A percentile compares a stretch with the other conserved stretches of the same genome.
Conservation (phyloP, 2,888 invertebrate species). For the Cenopis cana region DNA sequence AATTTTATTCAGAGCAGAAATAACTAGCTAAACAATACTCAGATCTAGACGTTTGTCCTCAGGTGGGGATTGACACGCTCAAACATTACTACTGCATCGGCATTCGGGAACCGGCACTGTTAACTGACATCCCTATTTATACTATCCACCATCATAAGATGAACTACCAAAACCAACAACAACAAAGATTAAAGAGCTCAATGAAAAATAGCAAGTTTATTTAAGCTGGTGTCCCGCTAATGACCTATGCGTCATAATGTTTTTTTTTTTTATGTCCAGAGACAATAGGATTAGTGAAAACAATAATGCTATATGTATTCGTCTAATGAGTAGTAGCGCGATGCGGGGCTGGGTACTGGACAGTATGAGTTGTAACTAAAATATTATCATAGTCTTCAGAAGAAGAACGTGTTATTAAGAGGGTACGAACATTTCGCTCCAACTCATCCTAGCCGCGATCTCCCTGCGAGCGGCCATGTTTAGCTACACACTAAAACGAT, state of each 20-base stretch:
- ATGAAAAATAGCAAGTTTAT: constrained; percentile 35
- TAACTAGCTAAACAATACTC: constrained; percentile 42
- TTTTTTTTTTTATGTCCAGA: constrained; percentile 40
- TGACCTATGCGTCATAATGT: constrained; percentile 42
- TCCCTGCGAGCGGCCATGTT: too few relatives aligned
- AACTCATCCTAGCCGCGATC: too few relatives aligned
- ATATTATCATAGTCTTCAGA: not conserved
- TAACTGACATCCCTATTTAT: constrained; percentile 45
- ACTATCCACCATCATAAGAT: constrained; percentile 27
- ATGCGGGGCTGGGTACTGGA: constrained; percentile 17
- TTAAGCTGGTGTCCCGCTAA: constrained; percentile 43
- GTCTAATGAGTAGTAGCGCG: constrained; percentile 21
- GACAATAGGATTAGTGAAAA: constrained; percentile 39
- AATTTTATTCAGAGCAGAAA: constrained; percentile 39
- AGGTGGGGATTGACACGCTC: constrained; percentile 43
- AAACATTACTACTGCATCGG: constrained; percentile 45
- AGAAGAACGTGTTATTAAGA: too few relatives aligned
- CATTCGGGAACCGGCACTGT: constrained; percentile 42
- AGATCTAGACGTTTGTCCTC: constrained; percentile 38
- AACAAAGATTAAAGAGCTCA: constrained; percentile 4
- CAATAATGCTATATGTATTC: constrained; percentile 19
- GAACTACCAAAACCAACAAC: constrained; percentile 21
- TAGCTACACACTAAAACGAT: too few relatives aligned
- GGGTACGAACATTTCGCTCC: too few relatives aligned
- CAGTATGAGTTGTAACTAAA: too few relatives aligned